Evolutionary conservation across 2,797 vertebrate species (phyloP).

Genomic region (Amblyraja radiata): DNA sequence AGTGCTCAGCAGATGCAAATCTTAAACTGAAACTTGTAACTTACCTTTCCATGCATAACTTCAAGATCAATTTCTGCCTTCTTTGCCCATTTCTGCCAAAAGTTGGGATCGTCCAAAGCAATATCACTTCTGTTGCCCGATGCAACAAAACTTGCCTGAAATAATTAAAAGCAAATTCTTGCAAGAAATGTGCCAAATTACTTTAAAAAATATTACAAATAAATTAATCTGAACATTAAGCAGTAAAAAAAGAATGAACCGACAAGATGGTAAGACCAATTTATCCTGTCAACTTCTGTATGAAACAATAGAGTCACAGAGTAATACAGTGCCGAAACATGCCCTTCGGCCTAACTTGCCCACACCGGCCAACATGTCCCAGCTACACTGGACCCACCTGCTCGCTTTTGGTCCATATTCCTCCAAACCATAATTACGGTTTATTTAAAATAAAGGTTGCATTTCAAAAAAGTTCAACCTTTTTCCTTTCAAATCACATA

Average conservation of each 20-base stretch:
- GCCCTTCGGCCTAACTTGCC: no score
- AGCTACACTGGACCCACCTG: no score
- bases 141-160: slow-evolving; percentile 94
- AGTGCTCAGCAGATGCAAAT: neutral
- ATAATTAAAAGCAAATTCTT: slow-evolving; percentile 41
- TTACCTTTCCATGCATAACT: slow-evolving; percentile 87
- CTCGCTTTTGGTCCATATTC: neutral
- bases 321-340: no score
- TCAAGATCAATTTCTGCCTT: slow-evolving; percentile 95
- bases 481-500: neutral
- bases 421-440: neutral
- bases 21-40: slow-evolving; percentile 45
- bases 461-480: neutral
- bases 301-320: neutral
- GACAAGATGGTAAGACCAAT: neutral
- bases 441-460: no score
- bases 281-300: neutral
- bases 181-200: neutral
- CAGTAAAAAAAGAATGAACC: neutral
- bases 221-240: neutral
- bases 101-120: slow-evolving; percentile 95
- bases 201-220: neutral
- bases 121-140: slow-evolving; percentile 98
- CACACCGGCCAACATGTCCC: no score
- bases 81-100: slow-evolving; percentile 99